Percentiles rank a stretch among this genome's conserved stretches.
Evolutionary conservation across 2,797 vertebrate genomes (phyloP).

Genomic region (Helarctos malayanus): DNA sequence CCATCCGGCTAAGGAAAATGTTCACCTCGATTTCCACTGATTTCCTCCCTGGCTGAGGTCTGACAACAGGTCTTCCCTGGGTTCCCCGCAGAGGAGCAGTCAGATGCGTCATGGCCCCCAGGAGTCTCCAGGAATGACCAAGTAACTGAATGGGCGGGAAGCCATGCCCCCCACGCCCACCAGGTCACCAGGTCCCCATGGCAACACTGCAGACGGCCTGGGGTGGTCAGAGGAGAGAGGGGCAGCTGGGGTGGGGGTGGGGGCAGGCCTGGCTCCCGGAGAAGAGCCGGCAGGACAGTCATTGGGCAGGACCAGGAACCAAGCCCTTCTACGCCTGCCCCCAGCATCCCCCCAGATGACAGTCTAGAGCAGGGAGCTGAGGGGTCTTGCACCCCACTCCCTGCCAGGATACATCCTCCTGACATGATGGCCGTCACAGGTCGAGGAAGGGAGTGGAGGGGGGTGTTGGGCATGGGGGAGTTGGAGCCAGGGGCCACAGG

Average conservation of each 20-base stretch:
- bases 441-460: neutral
- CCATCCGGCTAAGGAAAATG: neutral
- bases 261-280: neutral
- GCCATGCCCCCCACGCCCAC: too few relatives aligned
- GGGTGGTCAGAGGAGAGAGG: neutral
- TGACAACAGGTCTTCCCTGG: neutral
- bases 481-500: rapidly evolving
- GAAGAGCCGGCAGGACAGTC: rapidly evolving
- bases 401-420: neutral
- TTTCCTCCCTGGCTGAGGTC: neutral
- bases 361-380: neutral
- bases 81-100: neutral
- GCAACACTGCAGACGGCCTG: neutral
- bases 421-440: neutral
- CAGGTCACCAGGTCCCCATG: neutral
- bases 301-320: too few relatives aligned
- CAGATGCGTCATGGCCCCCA: neutral
- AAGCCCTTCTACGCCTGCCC: neutral
- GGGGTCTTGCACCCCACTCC: neutral
- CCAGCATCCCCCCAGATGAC: neutral
- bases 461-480: neutral
- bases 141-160: neutral
- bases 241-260: neutral
- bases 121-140: neutral
- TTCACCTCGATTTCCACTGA: neutral